Percentiles rank a stretch among this genome's conserved stretches.
phyloP scores from a whole-genome alignment of 2,113 vertebrate genomes.

The Fulmarus glacialis region DNA sequence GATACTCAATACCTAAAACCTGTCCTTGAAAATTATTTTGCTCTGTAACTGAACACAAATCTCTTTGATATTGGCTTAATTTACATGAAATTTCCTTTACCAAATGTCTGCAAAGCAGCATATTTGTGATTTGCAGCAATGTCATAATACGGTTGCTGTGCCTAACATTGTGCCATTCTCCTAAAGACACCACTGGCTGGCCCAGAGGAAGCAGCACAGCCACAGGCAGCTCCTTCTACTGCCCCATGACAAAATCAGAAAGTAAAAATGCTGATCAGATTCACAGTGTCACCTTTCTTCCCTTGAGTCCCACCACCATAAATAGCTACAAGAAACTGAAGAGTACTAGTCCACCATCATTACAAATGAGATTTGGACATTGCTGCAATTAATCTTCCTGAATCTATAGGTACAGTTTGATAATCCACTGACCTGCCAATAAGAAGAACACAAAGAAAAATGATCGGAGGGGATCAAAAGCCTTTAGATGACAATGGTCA shows the following conservation, averaged over 20 bases:
- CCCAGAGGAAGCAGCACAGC: neutral
- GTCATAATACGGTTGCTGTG: neutral
- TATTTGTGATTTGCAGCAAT: neutral
- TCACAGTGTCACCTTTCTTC: neutral
- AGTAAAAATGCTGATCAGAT: neutral
- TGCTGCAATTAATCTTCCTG: slow-evolving; percentile 1
- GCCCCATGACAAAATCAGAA: neutral
- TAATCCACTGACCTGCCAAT: neutral
- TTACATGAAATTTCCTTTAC: neutral
- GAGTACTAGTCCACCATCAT: neutral
- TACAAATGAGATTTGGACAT: neutral
- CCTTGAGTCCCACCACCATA: rapidly evolving
- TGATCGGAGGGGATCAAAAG: neutral
- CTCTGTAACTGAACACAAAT: neutral
- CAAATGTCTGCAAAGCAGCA: neutral
- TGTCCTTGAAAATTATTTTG: neutral
- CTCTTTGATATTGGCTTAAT: neutral
- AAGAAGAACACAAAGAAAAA: neutral
- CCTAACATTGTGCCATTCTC: neutral
- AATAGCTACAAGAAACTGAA: neutral
- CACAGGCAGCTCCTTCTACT: neutral
- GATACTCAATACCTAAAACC: neutral
- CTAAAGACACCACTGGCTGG: neutral
- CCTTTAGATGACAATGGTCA: neutral
- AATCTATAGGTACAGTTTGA: neutral